Base-by-base conservation (phyloP, 2,888 invertebrate genomes). In the Opisthograptis luteolata region DNA sequence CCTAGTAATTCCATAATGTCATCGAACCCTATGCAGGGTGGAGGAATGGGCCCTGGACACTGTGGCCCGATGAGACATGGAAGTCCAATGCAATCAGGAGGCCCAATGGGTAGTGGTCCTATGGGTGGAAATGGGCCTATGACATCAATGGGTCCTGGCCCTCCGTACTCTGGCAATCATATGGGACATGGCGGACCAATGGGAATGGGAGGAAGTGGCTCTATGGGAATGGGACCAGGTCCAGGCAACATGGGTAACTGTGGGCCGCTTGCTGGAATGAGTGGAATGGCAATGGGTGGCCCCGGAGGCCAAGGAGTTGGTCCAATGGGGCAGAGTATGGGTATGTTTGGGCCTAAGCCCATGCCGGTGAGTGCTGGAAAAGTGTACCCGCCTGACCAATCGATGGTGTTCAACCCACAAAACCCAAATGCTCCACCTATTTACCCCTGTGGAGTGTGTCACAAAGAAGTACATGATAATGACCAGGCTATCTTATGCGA, bases 361-460 rank as follows among this genome's bases (percentile, higher is more conserved):
- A 96, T 97, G 95, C 96, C 97, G 64, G 96, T 97, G 55, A 96
- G 96, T 79, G 96, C 97, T 40, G 96, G 96, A 34, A 96, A 97
- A 92, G 95, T 97, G 53, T 99, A 99, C 87, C 98, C 98, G 32
- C 96, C 96, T 3, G 97, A 98, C 79, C 98, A 98, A 80, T 96
- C 98, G 0, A 98, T 98, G 98, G 97, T 99, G 57, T 98, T 98
- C 81, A 99, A 99, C 87, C 97, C 98, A 30, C 98, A 98, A 84
- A 99, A 99, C 87, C 99, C 98, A 0, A 99, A 98, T 83, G 99
- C 99, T 41, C 99, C 99, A 36, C 98, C 99, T 1, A 98, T 99
- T 63, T 98, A 98, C 84, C 98, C 98, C 0, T 99, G 99, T 89
- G 99, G 99, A 57, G 95, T 97, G 49, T 99, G 99, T 90, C 98